A percentile compares a stretch with the other conserved stretches of the same genome.
phyloP scores from a whole-genome alignment of 2,113 vertebrate genomes.

The Butastur rufipennis region DNA sequence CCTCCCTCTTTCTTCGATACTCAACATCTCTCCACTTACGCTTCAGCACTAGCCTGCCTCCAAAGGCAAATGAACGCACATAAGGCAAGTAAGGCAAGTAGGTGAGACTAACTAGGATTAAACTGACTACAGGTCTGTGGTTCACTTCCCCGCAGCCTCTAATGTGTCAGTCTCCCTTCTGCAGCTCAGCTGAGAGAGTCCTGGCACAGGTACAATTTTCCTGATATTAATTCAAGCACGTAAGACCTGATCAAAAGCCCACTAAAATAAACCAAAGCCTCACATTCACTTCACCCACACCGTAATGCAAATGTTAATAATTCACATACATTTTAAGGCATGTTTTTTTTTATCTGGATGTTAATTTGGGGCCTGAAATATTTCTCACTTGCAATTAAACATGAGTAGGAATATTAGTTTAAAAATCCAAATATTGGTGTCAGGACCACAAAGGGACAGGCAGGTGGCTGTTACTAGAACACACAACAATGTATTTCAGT shows the following conservation, averaged over 20 bases:
- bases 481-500: not conserved
- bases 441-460: not conserved
- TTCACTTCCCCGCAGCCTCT: conserved; percentile 61
- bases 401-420: not conserved
- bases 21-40: not conserved
- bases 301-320: not conserved
- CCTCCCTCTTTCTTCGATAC: not conserved
- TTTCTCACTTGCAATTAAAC: not conserved
- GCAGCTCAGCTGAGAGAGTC: conserved; percentile 58
- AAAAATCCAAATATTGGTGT: not conserved
- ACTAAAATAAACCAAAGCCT: not conserved
- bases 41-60: conserved; percentile 22
- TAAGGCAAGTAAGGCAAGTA: conserved; percentile 50
- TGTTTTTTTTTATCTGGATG: not conserved
- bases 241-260: not conserved
- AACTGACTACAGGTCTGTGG: conserved; percentile 63
- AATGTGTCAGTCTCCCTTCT: conserved; percentile 51
- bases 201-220: conserved; percentile 10
- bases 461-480: not conserved
- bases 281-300: not conserved
- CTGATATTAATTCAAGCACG: not conserved
- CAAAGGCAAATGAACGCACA: conserved; percentile 47
- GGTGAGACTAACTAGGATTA: conserved; percentile 50
- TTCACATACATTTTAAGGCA: not conserved
- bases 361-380: not conserved